Base-by-base conservation (phyloP, 2,888 invertebrate genomes). In the Proisotoma minuta region DNA sequence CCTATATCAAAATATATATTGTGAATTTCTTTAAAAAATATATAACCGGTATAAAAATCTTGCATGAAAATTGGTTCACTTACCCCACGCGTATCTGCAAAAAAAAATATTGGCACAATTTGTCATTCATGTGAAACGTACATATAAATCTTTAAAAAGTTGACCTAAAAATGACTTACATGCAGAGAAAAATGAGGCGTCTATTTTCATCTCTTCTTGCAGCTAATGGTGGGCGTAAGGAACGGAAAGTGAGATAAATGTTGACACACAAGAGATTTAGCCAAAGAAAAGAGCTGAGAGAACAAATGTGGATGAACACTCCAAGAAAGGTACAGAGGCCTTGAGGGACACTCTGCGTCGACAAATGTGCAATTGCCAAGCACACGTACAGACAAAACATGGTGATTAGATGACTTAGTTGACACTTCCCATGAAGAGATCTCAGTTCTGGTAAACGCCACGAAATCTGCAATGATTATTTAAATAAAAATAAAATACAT, bases 251-350 rank as follows among this genome's bases (percentile, higher is more conserved):
- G 47, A 70, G 64, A 62, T 72, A 73, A 68, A 73, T 73, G 57
- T 73, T 73, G 59, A 73, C 68, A 51, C 73, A 73, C n/a, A 73
- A 57, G 2, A 73, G 63, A 60, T 71, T 73, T 34, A 73, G 57
- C 73, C 73, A 73, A n/a, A 73, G 65, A 51, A 73, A 73, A 10
- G 71, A 70, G 59, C 69, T 69, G 23, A 73, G 64, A 20, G 71
- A 66, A 64, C 65, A 72, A 26, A 66, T 70, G 59, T 73, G 73
- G 53, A 73, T 72, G 52, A 65, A 62, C 22, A 73, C 71, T 15
- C 70, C 71, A 27, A 71, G 61, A 58, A 70, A 69, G 40, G 65
- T 69, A 53, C 73, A 73, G n/a, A 69, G 29, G 24, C 62, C 62
- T 28, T 22, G 48, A 23, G 70, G 69, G 39, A 72, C 59, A 34